phyloP scores from a whole-genome alignment of 2,113 vertebrate genomes.

The Suncus etruscus region DNA sequence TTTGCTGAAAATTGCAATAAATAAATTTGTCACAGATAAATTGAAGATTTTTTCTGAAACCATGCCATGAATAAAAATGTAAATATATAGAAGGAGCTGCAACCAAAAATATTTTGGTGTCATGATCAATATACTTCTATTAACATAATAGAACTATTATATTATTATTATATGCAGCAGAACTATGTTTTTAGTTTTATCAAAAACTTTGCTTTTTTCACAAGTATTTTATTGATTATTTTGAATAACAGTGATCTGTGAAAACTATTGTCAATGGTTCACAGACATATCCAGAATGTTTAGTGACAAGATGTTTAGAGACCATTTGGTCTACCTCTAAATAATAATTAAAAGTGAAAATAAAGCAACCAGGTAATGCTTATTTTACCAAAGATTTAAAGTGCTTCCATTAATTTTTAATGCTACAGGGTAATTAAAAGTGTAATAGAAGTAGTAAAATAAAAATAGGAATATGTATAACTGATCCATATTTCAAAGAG shows the following conservation, averaged over 20 bases:
- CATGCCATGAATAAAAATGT: slow-evolving; percentile 24
- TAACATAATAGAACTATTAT: no score
- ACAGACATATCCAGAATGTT: neutral
- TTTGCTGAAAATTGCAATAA: slow-evolving; percentile 20
- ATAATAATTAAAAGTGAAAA: neutral
- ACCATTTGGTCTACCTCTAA: neutral
- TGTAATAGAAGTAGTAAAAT: neutral
- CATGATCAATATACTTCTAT: neutral
- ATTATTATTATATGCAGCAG: no score
- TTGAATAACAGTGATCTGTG: neutral
- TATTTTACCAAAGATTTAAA: neutral
- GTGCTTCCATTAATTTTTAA: neutral
- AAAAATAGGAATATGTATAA: slow-evolving; percentile 29
- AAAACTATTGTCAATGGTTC: neutral
- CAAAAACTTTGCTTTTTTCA: slow-evolving; percentile 29
- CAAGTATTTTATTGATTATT: neutral
- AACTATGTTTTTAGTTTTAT: neutral
- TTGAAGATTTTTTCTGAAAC: slow-evolving; percentile 21
- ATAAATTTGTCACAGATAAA: neutral
- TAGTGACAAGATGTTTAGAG: neutral
- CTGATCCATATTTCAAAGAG: neutral
- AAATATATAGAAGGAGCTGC: neutral
- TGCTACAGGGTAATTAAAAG: slow-evolving; percentile 27
- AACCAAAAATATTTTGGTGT: slow-evolving; percentile 18
- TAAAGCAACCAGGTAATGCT: neutral